Conservation (phyloP, 1,140 invertebrate genomes). For the Drosophila ohnishii region DNA sequence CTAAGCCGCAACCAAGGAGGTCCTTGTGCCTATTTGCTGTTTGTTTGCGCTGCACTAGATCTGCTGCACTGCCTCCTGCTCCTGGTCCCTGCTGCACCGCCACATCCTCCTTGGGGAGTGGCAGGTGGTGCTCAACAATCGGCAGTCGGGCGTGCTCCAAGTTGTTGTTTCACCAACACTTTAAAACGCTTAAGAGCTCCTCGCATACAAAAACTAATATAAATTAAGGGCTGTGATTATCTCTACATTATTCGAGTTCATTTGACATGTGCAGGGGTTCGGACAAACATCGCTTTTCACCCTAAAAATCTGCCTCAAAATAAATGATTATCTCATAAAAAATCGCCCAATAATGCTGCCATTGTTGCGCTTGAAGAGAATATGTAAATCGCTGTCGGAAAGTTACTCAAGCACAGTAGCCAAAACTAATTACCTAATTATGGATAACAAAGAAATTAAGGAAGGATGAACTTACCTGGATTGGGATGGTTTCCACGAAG, state of each 20-base stretch:
- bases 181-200: slow-evolving; percentile 3
- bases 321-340: slow-evolving; percentile 19
- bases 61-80: slow-evolving; percentile 15
- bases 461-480: not conserved
- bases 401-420: not conserved
- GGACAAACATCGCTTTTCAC: not conserved
- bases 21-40: slow-evolving; percentile 70
- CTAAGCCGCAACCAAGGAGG: slow-evolving; percentile 59
- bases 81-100: not conserved
- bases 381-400: slow-evolving; percentile 19
- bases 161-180: slow-evolving; percentile 57
- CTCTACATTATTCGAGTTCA: slow-evolving; percentile 10
- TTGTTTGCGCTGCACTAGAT: slow-evolving; percentile 72
- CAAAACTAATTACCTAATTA: slow-evolving; percentile 5
- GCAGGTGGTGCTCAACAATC: slow-evolving; percentile 34
- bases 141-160: slow-evolving; percentile 36
- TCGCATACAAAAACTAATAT: not conserved
- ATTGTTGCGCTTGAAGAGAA: not conserved
- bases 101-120: slow-evolving; percentile 9
- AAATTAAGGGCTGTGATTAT: slow-evolving; percentile 2
- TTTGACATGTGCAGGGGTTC: slow-evolving; percentile 7
- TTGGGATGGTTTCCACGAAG: no score
- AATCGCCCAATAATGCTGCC: not conserved
- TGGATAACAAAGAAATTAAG: not conserved
- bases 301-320: not conserved